Percentiles rank a stretch among this genome's conserved stretches.
These are phyloP conservation scores for Eilema griseolum DNA, from an alignment of 2,888 invertebrate species.

Conservation along the genomic window DNA sequence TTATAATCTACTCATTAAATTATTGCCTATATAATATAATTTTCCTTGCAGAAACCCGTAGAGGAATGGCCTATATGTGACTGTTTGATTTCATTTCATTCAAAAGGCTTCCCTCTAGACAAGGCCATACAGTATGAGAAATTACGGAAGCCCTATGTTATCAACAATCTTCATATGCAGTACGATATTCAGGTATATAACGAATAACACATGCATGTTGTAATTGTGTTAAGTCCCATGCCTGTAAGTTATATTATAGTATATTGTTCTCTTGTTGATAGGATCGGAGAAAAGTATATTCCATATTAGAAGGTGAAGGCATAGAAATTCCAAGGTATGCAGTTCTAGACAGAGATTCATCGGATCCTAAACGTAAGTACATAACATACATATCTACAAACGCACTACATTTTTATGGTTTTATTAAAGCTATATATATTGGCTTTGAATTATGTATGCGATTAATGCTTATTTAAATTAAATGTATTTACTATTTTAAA, in stretches of 20 bases:
- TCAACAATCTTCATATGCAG: constrained; percentile 99
- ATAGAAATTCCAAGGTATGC: constrained; percentile 99
- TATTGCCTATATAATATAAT: constrained; percentile 16
- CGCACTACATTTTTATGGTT: not conserved
- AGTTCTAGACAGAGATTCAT: constrained; percentile 97
- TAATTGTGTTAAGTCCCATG: constrained; percentile 28
- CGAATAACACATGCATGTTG: constrained; percentile 6
- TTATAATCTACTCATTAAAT: constrained; percentile 26
- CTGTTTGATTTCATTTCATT: constrained; percentile 99
- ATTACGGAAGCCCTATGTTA: constrained; percentile 97
- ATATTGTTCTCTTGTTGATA: constrained; percentile 66
- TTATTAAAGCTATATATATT: not conserved
- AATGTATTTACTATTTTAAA: not conserved
- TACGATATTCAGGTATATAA: constrained; percentile 95
- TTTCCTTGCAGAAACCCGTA: constrained; percentile 91
- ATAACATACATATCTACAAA: not conserved
- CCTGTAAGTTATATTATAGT: constrained; percentile 22
- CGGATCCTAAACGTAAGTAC: constrained; percentile 94
- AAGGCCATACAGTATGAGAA: constrained; percentile 99
- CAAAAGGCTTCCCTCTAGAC: constrained; percentile 98
- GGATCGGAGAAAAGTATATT: constrained; percentile 97
- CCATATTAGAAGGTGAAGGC: constrained; percentile 96
- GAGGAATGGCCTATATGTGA: constrained; percentile 99
- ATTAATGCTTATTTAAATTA: not conserved
- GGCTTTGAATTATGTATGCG: not conserved